These are phyloP conservation scores for Hyphantria cunea DNA, from an alignment of 1,140 invertebrate genomes.

Conservation along the genomic window DNA sequence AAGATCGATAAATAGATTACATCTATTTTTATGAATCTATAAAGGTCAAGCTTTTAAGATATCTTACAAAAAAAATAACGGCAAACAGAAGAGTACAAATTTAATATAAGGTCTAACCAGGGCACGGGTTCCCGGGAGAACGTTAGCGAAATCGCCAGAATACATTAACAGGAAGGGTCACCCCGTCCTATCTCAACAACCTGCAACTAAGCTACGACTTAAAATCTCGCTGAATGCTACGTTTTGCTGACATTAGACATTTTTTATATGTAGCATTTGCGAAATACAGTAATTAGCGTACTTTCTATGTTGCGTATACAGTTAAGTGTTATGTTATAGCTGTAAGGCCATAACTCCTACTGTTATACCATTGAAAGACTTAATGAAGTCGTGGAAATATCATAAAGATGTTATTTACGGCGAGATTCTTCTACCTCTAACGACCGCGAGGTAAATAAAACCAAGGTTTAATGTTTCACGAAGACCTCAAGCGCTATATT, in stretches of 20 bases:
- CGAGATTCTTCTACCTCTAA: constrained; percentile 56
- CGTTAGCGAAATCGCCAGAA: constrained; percentile 67
- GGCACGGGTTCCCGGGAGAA: constrained; percentile 45
- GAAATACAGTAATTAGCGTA: constrained; percentile 21
- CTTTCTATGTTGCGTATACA: constrained; percentile 26
- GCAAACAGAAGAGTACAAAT: constrained; percentile 64
- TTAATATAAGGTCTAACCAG: constrained; percentile 61
- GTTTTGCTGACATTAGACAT: constrained; percentile 37
- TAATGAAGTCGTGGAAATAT: constrained; percentile 59
- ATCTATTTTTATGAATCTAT: constrained; percentile 10
- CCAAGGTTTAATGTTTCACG: constrained; percentile 54
- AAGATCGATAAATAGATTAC: constrained; percentile 14
- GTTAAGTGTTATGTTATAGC: constrained; percentile 34
- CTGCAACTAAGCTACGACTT: constrained; percentile 46
- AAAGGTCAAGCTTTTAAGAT: constrained; percentile 29
- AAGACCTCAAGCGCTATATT: constrained; percentile 31
- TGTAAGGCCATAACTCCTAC: constrained; percentile 37
- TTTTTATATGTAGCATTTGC: constrained; percentile 26
- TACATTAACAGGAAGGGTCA: constrained; percentile 61
- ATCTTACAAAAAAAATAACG: constrained; percentile 50
- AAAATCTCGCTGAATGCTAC: constrained; percentile 44
- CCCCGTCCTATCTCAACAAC: constrained; percentile 60
- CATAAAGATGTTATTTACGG: constrained; percentile 57
- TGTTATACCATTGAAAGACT: constrained; percentile 45
- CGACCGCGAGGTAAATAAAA: constrained; percentile 47